These are phyloP conservation scores for Drosophila paramelanica DNA, from an alignment of 2,888 invertebrate species.

Conservation along the genomic window DNA sequence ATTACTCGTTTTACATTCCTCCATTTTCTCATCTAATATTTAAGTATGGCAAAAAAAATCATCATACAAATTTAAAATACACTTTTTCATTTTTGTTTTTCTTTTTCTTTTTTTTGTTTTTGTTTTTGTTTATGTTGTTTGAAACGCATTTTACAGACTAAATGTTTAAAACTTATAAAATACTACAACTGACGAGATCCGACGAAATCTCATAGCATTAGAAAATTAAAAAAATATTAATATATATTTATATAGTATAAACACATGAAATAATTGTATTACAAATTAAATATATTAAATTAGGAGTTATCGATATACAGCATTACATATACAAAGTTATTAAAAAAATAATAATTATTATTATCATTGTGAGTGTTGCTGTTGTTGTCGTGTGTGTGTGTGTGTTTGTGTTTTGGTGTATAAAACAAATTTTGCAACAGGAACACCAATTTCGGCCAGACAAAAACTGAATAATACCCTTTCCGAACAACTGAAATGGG, in stretches of 20 bases:
- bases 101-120: constrained; percentile 27
- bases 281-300: constrained; percentile 72
- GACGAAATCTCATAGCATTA: constrained; percentile 76
- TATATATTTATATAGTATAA: constrained; percentile 37
- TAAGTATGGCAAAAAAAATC: constrained; percentile 67
- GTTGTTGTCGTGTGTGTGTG: constrained; percentile 22
- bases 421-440: constrained; percentile 33
- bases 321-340: constrained; percentile 32
- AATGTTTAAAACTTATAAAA: constrained; percentile 75
- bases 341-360: constrained; percentile 38
- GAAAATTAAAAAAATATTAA: constrained; percentile 47
- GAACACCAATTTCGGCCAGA: constrained; percentile 25
- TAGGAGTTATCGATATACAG: constrained; percentile 50
- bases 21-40: constrained; percentile 55
- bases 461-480: constrained; percentile 35
- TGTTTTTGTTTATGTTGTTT: constrained; percentile 36
- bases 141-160: constrained; percentile 66
- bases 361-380: constrained; percentile 48
- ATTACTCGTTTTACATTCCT: constrained; percentile 32
- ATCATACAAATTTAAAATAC: constrained; percentile 55
- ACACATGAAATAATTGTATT: constrained; percentile 60
- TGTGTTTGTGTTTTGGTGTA: constrained; percentile 7
- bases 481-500: constrained; percentile 2
- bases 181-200: constrained; percentile 79
- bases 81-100: constrained; percentile 37